Evolutionary conservation across 2,797 vertebrate species (phyloP), one percentile per base, ranked within the genome.

Genomic region (Anabacerthia variegaticeps): DNA sequence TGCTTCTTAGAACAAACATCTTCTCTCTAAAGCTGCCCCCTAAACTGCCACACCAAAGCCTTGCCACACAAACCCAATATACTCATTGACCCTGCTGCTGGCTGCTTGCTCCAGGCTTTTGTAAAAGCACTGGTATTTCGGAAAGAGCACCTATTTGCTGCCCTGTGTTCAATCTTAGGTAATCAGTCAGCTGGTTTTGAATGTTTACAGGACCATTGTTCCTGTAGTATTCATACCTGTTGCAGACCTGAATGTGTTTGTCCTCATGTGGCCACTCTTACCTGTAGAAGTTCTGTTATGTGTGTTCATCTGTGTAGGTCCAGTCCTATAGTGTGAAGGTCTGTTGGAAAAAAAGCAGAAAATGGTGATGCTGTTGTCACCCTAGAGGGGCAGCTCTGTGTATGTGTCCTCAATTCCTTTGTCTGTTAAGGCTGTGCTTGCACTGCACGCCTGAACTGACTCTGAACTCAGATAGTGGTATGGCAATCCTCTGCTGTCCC

Each of bases 271-370:
- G 17, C 24, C 24, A 3, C 32, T 79, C 16, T 27, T 34, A 30
- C 7, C 16, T n/a, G 17, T 22, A 54, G 55, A 54, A 48, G 13
- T 77, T 46, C 26, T 66, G 14, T 58, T 85, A 51, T 2, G 19
- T 1, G 0, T 21, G 10, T 79, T 62, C 76, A 67, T 62, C 66
- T 3, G 0, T 63, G 36, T 34, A 62, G 11, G 36, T 4, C 32
- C 28, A 36, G 15, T 13, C 37, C 46, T 72, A 0, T 22, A 20
- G 5, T 37, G 14, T 56, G 26, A 37, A 74, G 14, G 4, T 46
- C 36, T 63, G 23, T 23, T 51, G 36, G 46, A 14, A 65, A 30
- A 55, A 72, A 88, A 34, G 0, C 56, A 77, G 37, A 28, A 52
- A 23, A 44, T n/a, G 8, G 4, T 13, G 32, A 10, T 62, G 13